A percentile compares a stretch with the other conserved stretches of the same genome.
Evolutionary conservation across 2,888 invertebrate genomes (phyloP).

Genomic region (Lagria hirta): DNA sequence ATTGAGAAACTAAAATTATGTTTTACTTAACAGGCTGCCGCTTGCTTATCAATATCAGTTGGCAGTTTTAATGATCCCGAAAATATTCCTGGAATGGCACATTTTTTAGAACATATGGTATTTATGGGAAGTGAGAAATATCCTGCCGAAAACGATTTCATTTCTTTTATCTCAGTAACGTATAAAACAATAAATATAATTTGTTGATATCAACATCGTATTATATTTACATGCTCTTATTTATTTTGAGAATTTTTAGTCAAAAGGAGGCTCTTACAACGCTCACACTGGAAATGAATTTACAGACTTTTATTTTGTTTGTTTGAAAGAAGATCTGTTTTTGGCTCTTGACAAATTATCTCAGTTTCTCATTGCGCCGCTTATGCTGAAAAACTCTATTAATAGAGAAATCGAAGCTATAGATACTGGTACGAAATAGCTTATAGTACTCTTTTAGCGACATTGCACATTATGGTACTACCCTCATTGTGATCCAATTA

Average conservation of each 20-base stretch:
- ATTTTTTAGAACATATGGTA: constrained; percentile 89
- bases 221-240: too few species aligned
- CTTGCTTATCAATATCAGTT: constrained; percentile 70
- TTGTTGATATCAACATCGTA: too few species aligned
- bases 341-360: constrained; percentile 83
- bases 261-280: constrained; percentile 83
- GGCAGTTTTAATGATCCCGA: constrained; percentile 79
- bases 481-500: too few species aligned
- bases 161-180: constrained; percentile 72
- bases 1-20: too few species aligned
- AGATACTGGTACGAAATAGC: constrained; percentile 81
- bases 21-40: constrained; percentile 18
- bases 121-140: constrained; percentile 93
- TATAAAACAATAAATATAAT: too few species aligned
- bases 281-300: constrained; percentile 85
- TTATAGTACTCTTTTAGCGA: too few species aligned
- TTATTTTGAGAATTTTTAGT: too few species aligned
- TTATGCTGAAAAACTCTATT: constrained; percentile 83
- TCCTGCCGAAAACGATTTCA: constrained; percentile 83
- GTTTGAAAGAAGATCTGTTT: constrained; percentile 75
- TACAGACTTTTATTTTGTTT: constrained; percentile 88
- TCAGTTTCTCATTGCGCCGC: constrained; percentile 82
- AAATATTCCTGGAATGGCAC: constrained; percentile 77
- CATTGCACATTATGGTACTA: too few species aligned
- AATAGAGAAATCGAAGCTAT: constrained; percentile 84